Evolutionary conservation across 2,113 vertebrate species (phyloP).

Genomic region (Scalopus aquaticus): DNA sequence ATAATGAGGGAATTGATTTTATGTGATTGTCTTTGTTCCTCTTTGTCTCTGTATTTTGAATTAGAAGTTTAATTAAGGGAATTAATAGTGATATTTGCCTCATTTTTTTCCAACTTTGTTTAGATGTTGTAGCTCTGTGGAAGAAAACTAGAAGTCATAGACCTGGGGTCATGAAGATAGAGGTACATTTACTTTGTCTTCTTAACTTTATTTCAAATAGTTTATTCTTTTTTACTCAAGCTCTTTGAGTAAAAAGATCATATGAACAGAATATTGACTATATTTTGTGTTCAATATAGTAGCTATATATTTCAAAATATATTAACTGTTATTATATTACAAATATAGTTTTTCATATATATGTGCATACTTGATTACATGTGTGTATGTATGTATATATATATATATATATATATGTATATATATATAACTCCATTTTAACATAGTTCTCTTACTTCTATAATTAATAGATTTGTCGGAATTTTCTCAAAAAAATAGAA

Average conservation of each 20-base stretch:
- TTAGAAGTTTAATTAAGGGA: not conserved
- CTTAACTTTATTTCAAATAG: slow-evolving; percentile 1
- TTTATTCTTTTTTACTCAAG: not conserved
- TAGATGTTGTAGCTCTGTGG: not conserved
- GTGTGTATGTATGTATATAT: too few relatives aligned
- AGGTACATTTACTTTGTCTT: not conserved
- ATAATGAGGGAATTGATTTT: not conserved
- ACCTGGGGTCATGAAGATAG: not conserved
- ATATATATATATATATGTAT: too few relatives aligned
- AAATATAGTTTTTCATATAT: not conserved
- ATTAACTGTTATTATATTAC: not conserved
- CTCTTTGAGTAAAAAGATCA: not conserved
- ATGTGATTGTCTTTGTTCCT: not conserved
- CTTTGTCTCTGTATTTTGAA: not conserved
- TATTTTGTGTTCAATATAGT: not conserved
- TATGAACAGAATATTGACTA: not conserved
- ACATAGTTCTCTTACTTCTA: not conserved
- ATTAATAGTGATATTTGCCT: not conserved
- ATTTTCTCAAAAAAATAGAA: not conserved
- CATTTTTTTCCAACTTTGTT: not conserved
- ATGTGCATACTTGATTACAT: not conserved
- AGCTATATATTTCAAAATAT: not conserved
- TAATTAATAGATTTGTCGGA: not conserved
- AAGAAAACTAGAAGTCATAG: not conserved
- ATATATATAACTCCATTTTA: too few relatives aligned